Percentiles rank a stretch among this genome's conserved stretches.
phyloP scores from a whole-genome alignment of 2,797 vertebrate genomes.

The Siniperca scherzeri region DNA sequence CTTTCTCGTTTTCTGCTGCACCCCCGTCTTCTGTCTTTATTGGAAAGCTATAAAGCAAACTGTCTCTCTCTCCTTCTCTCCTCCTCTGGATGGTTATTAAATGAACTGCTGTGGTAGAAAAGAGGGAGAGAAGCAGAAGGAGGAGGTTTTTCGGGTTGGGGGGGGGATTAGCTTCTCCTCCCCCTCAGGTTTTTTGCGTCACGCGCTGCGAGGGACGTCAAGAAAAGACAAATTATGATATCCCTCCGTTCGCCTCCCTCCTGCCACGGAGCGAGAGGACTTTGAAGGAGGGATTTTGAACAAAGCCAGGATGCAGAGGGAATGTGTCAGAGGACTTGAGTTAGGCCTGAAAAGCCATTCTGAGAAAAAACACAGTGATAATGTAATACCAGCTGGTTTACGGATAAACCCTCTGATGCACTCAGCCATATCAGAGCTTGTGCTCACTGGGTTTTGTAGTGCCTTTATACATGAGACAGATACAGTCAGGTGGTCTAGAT shows the following conservation, averaged over 20 bases:
- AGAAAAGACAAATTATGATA: slow-evolving; percentile 76
- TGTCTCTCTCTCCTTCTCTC: slow-evolving; percentile 25
- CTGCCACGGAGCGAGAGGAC: slow-evolving; percentile 43
- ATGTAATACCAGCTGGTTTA: slow-evolving; percentile 57
- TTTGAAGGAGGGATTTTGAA: slow-evolving; percentile 66
- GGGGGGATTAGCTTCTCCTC: slow-evolving; percentile 57
- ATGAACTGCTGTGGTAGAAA: slow-evolving; percentile 53
- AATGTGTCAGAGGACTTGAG: slow-evolving; percentile 59
- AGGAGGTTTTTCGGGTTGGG: slow-evolving; percentile 9
- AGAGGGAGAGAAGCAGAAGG: slow-evolving; percentile 33
- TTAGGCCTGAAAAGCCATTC: slow-evolving; percentile 46
- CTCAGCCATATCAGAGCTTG: slow-evolving; percentile 38
- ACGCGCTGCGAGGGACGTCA: slow-evolving; percentile 64
- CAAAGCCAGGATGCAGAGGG: slow-evolving; percentile 60
- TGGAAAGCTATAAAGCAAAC: slow-evolving; percentile 66
- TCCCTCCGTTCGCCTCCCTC: slow-evolving; percentile 54
- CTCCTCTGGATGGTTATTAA: slow-evolving; percentile 69
- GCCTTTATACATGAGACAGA: slow-evolving; percentile 28
- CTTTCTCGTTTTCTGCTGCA: slow-evolving; percentile 50
- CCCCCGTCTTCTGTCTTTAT: slow-evolving; percentile 64
- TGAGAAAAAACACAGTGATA: slow-evolving; percentile 43
- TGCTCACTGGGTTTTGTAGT: slow-evolving; percentile 10
- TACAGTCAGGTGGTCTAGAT: neutral
- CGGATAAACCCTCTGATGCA: slow-evolving; percentile 58
- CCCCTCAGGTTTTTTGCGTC: slow-evolving; percentile 60